Percentiles rank a stretch among this genome's conserved stretches.
Evolutionary conservation across 2,797 vertebrate genomes (phyloP).

Genomic region (Kryptopterus vitreolus): DNA sequence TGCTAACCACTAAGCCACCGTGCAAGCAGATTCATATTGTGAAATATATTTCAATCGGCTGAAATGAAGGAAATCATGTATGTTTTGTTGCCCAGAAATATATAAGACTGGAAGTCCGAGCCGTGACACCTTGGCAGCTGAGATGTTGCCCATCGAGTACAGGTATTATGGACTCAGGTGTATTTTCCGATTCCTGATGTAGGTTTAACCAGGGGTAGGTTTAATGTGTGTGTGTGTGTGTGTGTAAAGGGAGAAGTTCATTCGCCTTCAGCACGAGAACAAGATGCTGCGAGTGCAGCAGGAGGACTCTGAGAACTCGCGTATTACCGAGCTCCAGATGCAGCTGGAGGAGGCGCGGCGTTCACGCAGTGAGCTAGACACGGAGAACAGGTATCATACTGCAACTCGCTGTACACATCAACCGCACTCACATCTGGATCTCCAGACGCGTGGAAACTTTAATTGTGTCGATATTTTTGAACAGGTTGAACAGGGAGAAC

Average conservation of each 20-base stretch:
- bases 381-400: conserved; percentile 85
- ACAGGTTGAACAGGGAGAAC: conserved; percentile 83
- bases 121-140: conserved; percentile 91
- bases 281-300: conserved; percentile 94
- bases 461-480: neutral
- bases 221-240: neutral
- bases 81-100: conserved; percentile 63
- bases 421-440: neutral
- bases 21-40: too few species aligned
- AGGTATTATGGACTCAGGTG: conserved; percentile 72
- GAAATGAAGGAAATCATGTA: neutral
- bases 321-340: conserved; percentile 80
- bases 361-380: conserved; percentile 83
- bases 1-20: too few species aligned
- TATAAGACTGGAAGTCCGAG: conserved; percentile 76
- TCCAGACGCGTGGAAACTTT: conserved; percentile 8
- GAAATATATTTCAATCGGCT: too few species aligned
- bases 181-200: neutral
- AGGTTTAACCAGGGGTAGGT: neutral
- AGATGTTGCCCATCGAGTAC: conserved; percentile 91
- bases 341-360: conserved; percentile 88
- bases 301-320: conserved; percentile 86
- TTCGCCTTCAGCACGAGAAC: conserved; percentile 93
- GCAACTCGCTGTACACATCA: neutral
- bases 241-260: conserved; percentile 86